A percentile compares a stretch with the other conserved stretches of the same genome.
Conservation (phyloP, 2,113 vertebrate genomes). For the Haemorhous mexicanus region DNA sequence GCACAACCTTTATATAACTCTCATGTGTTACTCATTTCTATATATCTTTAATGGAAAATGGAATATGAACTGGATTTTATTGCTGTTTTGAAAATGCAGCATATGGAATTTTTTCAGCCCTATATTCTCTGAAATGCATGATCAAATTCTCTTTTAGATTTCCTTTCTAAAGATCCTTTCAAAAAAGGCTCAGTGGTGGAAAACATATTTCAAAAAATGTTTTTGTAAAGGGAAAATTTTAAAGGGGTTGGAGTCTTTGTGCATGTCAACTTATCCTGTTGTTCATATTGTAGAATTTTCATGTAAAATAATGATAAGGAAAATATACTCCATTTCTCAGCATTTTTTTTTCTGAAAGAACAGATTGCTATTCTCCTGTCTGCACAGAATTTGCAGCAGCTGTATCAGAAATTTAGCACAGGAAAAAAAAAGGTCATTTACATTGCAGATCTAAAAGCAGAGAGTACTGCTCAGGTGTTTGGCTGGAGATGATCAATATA, state of each 20-base stretch:
- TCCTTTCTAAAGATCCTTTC: neutral
- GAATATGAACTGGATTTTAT: neutral
- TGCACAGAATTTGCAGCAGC: neutral
- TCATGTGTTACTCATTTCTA: neutral
- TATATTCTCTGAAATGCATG: neutral
- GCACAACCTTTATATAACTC: neutral
- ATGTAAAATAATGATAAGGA: neutral
- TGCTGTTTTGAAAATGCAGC: neutral
- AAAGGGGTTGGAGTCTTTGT: neutral
- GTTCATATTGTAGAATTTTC: neutral
- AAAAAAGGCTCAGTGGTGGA: neutral
- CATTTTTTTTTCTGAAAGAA: neutral
- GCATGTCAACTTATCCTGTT: neutral
- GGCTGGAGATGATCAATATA: neutral
- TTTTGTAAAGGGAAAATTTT: neutral
- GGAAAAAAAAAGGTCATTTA: neutral
- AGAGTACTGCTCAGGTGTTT: neutral
- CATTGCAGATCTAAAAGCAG: neutral
- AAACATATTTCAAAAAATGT: neutral
- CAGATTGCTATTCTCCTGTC: neutral
- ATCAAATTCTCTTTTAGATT: neutral
- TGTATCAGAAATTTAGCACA: slow-evolving; percentile 18
- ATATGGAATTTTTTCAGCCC: neutral
- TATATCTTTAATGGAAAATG: slow-evolving; percentile 1
- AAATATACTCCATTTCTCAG: neutral